phyloP scores from a whole-genome alignment of 1,140 invertebrate genomes.

The Lysiphlebus fabarum region DNA sequence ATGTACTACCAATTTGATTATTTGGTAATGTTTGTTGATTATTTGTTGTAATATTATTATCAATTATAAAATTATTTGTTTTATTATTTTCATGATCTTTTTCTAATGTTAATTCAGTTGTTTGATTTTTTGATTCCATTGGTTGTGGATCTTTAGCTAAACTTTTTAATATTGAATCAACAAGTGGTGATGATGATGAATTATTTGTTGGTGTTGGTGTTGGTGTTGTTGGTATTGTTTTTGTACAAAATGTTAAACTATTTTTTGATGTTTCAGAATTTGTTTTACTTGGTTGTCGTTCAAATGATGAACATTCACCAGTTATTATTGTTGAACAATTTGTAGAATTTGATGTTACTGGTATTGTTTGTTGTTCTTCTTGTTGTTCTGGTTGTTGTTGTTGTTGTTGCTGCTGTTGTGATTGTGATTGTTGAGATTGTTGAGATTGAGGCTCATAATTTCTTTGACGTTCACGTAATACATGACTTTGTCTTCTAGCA shows the following conservation, averaged over 20 bases:
- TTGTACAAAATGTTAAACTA: neutral
- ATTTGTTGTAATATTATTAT: constrained; percentile 49
- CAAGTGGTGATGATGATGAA: constrained; percentile 42
- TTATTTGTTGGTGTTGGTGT: constrained; percentile 29
- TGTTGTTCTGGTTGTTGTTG: constrained; percentile 57
- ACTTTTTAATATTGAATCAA: constrained; percentile 59
- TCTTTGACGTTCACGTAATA: constrained; percentile 71
- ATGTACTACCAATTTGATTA: constrained; percentile 51
- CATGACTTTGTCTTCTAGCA: constrained; percentile 82
- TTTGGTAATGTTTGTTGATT: constrained; percentile 46
- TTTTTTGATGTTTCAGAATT: constrained; percentile 48
- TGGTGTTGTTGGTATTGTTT: constrained; percentile 32
- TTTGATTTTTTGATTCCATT: constrained; percentile 54
- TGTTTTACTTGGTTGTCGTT: constrained; percentile 56
- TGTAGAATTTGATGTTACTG: neutral
- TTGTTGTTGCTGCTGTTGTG: constrained; percentile 51
- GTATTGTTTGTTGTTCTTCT: constrained; percentile 48
- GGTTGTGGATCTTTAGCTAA: constrained; percentile 60
- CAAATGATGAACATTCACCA: constrained; percentile 50
- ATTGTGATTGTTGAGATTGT: constrained; percentile 46
- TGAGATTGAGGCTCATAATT: constrained; percentile 30
- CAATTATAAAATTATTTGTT: constrained; percentile 32
- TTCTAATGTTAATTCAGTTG: constrained; percentile 48
- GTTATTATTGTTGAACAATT: neutral
- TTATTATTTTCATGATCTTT: constrained; percentile 46